A percentile compares a stretch with the other conserved stretches of the same genome.
Evolutionary conservation across 2,888 invertebrate genomes (phyloP).

Genomic region (Aspidapion aeneum): DNA sequence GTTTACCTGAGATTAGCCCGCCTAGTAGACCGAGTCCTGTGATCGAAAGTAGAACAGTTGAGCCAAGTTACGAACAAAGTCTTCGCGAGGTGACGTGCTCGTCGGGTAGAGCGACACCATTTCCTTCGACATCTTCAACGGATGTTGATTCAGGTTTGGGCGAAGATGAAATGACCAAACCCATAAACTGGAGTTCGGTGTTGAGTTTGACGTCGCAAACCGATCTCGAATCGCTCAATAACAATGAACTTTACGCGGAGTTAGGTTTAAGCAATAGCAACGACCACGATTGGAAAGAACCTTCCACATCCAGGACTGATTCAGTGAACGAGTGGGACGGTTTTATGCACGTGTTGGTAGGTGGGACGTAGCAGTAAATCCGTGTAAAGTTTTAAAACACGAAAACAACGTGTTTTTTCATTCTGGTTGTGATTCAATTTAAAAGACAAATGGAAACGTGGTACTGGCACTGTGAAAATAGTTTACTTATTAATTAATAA

Average conservation of each 20-base stretch:
- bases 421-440: slow-evolving; percentile 49
- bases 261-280: slow-evolving; percentile 54
- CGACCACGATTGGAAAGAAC: slow-evolving; percentile 56
- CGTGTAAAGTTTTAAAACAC: not conserved
- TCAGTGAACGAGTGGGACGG: slow-evolving; percentile 53
- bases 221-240: slow-evolving; percentile 78
- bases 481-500: not conserved
- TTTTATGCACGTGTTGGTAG: slow-evolving; percentile 68
- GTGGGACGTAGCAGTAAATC: slow-evolving; percentile 57
- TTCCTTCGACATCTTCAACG: slow-evolving; percentile 53
- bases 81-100: slow-evolving; percentile 48
- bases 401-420: slow-evolving; percentile 18
- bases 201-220: slow-evolving; percentile 83
- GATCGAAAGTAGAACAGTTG: slow-evolving; percentile 27
- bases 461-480: slow-evolving; percentile 26
- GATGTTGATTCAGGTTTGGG: slow-evolving; percentile 76
- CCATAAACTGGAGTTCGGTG: slow-evolving; percentile 91
- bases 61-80: slow-evolving; percentile 45
- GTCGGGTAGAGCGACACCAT: slow-evolving; percentile 68
- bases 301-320: slow-evolving; percentile 42
- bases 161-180: slow-evolving; percentile 66
- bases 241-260: slow-evolving; percentile 75
- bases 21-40: slow-evolving; percentile 39
- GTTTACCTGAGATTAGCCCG: slow-evolving; percentile 47
- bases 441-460: slow-evolving; percentile 34